Base-by-base conservation (phyloP, 30 jellyfish, hydroid and myxozoan species). In the Aurelia coerulea region DNA sequence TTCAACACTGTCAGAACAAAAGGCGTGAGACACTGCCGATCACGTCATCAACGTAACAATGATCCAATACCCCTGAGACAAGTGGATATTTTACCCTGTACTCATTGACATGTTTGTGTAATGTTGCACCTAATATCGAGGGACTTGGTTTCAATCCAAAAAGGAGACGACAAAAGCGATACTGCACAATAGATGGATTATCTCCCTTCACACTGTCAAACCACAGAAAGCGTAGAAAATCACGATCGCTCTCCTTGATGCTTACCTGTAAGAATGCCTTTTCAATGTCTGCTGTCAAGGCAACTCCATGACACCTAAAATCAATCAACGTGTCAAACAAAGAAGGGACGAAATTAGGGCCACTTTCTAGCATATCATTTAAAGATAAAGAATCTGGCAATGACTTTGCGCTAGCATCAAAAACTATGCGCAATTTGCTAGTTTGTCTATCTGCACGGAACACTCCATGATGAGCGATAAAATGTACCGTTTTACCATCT, bases 131-230 rank as follows among this genome's bases (percentile, higher is more conserved):
- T 34, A 81, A 63, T 15, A 81, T 10, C 18, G 85, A 17, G 32
- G 91, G 91, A 32, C 83, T 59, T 66, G 88, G 67, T 34, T 41
- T 79, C 31, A 79, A 46, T 9, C 80, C 89, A 63, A 79, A 79
- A 11, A 65, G 65, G 12, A 79, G 42, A 14, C 89, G 53, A 19
- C 80, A 29, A 35, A 7, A 79, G 17, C 83, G 79, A 63, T 60
- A 79, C 68, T 79, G 89, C 35, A 79, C 89, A 46, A 79, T 39
- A 46, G 89, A 17, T 4, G 89, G 89, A 79, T 60, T 79, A 37
- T 33, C 69, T 19, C 50, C 15, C 6, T 41, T 17, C 34, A 42
- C 42, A 65, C 62, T 82, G 49, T 79, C 89, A 46, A 18, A 79
- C 89, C 80, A 79, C 70, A 60, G 62, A 63, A 79, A 60, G 10